A percentile compares a stretch with the other conserved stretches of the same genome.
Evolutionary conservation across 2,888 invertebrate genomes (phyloP).

Genomic region (Salticus scenicus): DNA sequence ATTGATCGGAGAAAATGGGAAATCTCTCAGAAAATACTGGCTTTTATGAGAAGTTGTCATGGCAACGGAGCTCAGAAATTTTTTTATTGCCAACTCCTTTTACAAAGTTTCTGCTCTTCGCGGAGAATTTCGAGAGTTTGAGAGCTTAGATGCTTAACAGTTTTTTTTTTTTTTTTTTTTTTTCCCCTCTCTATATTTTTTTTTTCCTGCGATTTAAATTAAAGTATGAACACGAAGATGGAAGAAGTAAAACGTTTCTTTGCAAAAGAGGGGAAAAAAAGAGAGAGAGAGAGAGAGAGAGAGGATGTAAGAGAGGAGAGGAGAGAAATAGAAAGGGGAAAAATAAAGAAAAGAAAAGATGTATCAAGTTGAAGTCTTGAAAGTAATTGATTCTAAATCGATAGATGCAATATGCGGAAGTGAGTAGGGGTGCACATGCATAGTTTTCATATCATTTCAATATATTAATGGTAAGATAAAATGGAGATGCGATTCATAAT

Average conservation of each 20-base stretch:
- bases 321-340: no score
- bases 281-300: no score
- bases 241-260: no score
- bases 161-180: background rate
- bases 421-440: background rate
- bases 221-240: slow-evolving; percentile 1
- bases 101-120: slow-evolving; percentile 14
- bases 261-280: no score
- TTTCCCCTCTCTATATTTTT: background rate
- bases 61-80: background rate
- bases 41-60: slow-evolving; percentile 1
- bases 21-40: slow-evolving; percentile 1
- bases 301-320: no score
- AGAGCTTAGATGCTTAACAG: background rate
- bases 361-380: background rate
- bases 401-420: background rate
- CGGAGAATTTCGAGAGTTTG: slow-evolving; percentile 4
- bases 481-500: no score
- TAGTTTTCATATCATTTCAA: background rate
- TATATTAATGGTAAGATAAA: no score
- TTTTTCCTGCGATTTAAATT: background rate
- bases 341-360: background rate
- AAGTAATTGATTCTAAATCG: slow-evolving; percentile 9
- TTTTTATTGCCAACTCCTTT: slow-evolving; percentile 9
- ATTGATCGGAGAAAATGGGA: slow-evolving; percentile 3